Evolutionary conservation across 2,888 invertebrate genomes (phyloP), one percentile per base, ranked within the genome.

Genomic region (Netelia inedita): DNA sequence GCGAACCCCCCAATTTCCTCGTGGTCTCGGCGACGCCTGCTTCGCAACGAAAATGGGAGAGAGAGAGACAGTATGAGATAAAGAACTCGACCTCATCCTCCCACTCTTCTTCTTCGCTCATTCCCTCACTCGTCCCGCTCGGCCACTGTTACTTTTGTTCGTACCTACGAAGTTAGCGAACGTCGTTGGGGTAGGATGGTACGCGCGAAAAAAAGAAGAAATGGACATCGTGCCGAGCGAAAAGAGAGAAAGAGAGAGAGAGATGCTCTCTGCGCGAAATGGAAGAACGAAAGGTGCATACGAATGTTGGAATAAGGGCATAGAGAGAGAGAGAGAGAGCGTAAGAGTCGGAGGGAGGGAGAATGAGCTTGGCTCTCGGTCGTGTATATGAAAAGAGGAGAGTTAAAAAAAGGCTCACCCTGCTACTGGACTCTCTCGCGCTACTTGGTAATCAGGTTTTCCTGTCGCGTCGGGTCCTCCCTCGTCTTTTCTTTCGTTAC

Each of bases 261-360:
- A 59, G 72, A 50, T 16, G 16, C 19, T 57, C 57, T 16, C 19
- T 57, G 16, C 57, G 57, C 19, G 19, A 90, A 90, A 91, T 90
- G 91, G 91, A 91, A 91, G 92, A 91, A 91, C 90, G 88, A 59
- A 72, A 79, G 82, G 79, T 79, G 82, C 75, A 66, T 53, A 71
- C 50, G 74, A 65, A 57, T 14, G 46, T 46, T 46, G 46, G 14
- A 46, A 46, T 14, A 14, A 46, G 46, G 46, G 14, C 46, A 35
- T 6, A 57, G 76, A 11, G 35, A 50, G 59, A n/a, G 66, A 46
- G 53, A 71, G 59, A 23, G 50, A 6, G 16, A 75, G 43, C 19
- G 65, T 50, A 10, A 57, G 76, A 71, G 50, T 21, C 16, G 61
- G 14, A 72, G 23, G 53, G 61, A 55, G 19, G 8, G 69, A 63